Evolutionary conservation across 2,113 vertebrate genomes (phyloP), one percentile per base, ranked within the genome.

Genomic region (Stercorarius parasiticus): DNA sequence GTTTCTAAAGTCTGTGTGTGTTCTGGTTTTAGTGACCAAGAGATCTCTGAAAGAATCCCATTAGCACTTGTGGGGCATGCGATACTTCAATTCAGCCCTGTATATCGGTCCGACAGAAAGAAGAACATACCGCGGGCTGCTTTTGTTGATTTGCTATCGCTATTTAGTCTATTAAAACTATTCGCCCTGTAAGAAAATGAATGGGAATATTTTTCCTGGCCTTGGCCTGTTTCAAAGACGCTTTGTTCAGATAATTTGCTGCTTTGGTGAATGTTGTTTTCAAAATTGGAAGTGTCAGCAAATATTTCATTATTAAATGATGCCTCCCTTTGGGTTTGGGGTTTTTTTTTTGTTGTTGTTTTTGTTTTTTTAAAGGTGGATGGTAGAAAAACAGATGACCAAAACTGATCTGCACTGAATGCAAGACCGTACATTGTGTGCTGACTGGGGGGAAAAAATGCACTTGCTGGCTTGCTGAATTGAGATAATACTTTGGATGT

Each of bases 401-500:
- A 73, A 81, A 92, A 42, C 50, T 74, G 74, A 34, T 81, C 47
- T 78, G 82, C 34, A 12, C 20, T 52, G 80, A 86, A 43, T 6
- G 2, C 71, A 77, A 50, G 85, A 65, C 53, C 88, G 40, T 76
- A 27, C 43, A 4, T 14, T 74, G 50, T 59, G 52, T 96, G 95
- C 93, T 95, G 90, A 71, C 84, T 52, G 55, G 49, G 45, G 30
- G 40, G 19, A 1, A 40, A 34, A 82, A 90, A 64, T 13, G 65
- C 49, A 16, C 76, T 93, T 91, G 94, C 95, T 97, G 90, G 74
- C 90, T 96, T 96, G 97, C 92, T 94, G 69, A 95, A 94, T 95
- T 71, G 91, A 86, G 91, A 84, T 93, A 95, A 95, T 95, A 34
- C 77, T 92, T 70, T 93, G 83, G 34, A 82, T 89, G 91, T 88